phyloP scores from a whole-genome alignment of 2,888 invertebrate species.

The Phalangium opilio region DNA sequence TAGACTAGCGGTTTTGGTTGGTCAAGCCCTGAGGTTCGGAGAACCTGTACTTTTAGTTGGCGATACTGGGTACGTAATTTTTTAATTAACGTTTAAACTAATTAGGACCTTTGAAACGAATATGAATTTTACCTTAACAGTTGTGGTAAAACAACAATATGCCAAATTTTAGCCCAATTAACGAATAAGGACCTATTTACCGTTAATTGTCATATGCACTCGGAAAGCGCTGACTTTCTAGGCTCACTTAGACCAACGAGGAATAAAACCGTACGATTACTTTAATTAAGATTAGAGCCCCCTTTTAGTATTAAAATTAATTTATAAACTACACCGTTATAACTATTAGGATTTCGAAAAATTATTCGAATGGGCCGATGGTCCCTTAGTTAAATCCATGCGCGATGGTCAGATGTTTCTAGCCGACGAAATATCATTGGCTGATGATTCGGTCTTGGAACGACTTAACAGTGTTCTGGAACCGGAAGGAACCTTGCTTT shows the following conservation, averaged over 20 bases:
- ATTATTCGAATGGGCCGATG: constrained; percentile 95
- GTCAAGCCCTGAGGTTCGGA: constrained; percentile 65
- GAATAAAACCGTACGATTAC: constrained; percentile 34
- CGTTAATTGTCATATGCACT: constrained; percentile 97
- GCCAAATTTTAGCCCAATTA: constrained; percentile 65
- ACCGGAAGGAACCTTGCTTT: constrained; percentile 72
- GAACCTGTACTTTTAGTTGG: constrained; percentile 93
- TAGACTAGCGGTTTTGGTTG: constrained; percentile 42
- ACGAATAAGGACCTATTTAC: constrained; percentile 50
- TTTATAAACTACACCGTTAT: no score
- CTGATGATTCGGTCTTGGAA: constrained; percentile 95
- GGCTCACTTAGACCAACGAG: constrained; percentile 79
- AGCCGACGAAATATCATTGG: constrained; percentile 96
- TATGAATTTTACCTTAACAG: constrained; percentile 30
- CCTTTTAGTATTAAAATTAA: no score
- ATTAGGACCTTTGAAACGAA: no score
- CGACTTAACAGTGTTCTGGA: constrained; percentile 88
- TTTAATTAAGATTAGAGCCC: constrained; percentile 32
- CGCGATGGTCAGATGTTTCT: constrained; percentile 69
- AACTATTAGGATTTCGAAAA: constrained; percentile 1
- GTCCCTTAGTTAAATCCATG: constrained; percentile 86
- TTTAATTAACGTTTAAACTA: no score
- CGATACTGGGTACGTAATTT: constrained; percentile 53
- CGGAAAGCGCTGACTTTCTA: constrained; percentile 93
- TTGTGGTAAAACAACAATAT: constrained; percentile 92